Conservation (phyloP, 2,113 vertebrate species). For the Isurus oxyrinchus region DNA sequence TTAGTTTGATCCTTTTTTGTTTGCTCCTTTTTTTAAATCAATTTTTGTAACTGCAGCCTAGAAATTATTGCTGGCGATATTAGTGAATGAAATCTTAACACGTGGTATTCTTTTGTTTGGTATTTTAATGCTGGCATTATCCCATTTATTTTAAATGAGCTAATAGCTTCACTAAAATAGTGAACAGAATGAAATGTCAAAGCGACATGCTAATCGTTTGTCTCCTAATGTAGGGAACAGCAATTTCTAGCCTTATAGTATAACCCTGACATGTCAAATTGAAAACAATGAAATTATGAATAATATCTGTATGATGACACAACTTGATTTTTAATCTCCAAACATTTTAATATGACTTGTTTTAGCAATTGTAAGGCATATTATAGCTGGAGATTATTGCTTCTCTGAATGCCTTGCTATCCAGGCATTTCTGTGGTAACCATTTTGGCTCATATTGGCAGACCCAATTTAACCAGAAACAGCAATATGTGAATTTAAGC, state of each 20-base stretch:
- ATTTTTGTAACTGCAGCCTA: slow-evolving; percentile 17
- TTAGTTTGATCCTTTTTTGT: slow-evolving; percentile 12
- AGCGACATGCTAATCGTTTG: background rate
- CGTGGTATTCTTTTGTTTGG: slow-evolving; percentile 8
- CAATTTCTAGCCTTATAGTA: background rate
- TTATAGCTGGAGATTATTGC: background rate
- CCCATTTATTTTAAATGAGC: slow-evolving; percentile 18
- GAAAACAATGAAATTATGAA: background rate
- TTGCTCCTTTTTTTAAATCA: background rate
- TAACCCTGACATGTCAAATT: background rate
- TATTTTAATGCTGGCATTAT: slow-evolving; percentile 28
- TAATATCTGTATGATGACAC: background rate
- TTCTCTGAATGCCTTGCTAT: background rate
- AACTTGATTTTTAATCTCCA: background rate
- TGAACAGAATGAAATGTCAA: background rate
- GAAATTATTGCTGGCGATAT: background rate
- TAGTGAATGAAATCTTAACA: slow-evolving; percentile 2
- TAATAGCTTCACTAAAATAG: background rate
- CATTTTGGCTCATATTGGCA: background rate
- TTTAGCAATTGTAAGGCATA: background rate
- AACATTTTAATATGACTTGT: background rate
- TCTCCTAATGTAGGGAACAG: background rate
- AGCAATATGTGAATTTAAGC: background rate
- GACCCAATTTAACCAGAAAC: background rate
- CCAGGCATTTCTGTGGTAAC: background rate